These are phyloP conservation scores for Chamaea fasciata DNA, from an alignment of 2,113 vertebrate genomes.

Conservation along the genomic window DNA sequence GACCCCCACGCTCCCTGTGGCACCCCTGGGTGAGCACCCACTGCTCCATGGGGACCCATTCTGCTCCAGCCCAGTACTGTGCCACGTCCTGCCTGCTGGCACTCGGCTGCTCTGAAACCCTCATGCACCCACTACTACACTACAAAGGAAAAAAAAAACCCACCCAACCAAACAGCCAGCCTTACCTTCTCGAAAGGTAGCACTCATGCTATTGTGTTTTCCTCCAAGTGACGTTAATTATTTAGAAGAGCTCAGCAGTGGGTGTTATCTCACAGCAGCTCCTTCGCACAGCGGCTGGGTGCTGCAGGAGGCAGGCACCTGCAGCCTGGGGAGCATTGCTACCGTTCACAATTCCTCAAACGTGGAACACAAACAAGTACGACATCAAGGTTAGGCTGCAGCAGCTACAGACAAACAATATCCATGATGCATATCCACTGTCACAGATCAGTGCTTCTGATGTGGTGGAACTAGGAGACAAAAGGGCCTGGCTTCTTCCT, in stretches of 20 bases:
- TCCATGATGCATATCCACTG: accelerated
- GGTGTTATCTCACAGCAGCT: not conserved
- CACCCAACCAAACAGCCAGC: not conserved
- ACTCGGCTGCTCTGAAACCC: not conserved
- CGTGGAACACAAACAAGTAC: not conserved
- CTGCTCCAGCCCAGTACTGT: not conserved
- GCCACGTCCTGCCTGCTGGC: accelerated
- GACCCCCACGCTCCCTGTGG: accelerated
- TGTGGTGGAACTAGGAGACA: accelerated
- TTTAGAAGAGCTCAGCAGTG: not conserved
- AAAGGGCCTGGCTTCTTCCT: not conserved
- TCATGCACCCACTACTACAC: accelerated
- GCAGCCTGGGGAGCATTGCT: not conserved
- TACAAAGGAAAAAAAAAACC: not conserved
- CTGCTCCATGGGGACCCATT: accelerated
- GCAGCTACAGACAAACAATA: not conserved
- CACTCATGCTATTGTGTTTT: not conserved
- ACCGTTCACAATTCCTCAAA: accelerated
- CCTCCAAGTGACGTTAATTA: not conserved
- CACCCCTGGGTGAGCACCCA: not conserved
- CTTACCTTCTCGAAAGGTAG: conserved; percentile 12
- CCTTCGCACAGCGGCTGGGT: not conserved
- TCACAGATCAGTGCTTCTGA: not conserved
- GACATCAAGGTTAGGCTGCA: not conserved
- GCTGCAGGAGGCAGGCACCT: not conserved